A percentile compares a stretch with the other conserved stretches of the same genome.
phyloP scores from a whole-genome alignment of 2,888 invertebrate genomes.

The Tineola bisselliella region DNA sequence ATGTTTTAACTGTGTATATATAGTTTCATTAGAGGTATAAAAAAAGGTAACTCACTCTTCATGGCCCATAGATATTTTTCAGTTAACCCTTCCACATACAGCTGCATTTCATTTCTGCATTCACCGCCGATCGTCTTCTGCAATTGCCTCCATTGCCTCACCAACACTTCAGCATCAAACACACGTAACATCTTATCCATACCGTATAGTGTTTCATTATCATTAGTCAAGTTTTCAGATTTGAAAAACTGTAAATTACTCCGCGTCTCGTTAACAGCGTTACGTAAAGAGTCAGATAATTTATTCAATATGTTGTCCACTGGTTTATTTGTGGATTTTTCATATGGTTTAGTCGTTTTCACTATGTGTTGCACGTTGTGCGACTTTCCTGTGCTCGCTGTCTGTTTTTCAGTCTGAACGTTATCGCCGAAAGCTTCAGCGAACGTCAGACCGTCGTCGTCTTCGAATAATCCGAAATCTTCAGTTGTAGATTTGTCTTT shows the following conservation, averaged over 20 bases:
- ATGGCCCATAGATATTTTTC: constrained; percentile 74
- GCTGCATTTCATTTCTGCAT: constrained; percentile 68
- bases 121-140: constrained; percentile 51
- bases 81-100: constrained; percentile 68
- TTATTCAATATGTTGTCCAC: constrained; percentile 35
- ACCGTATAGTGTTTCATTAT: constrained; percentile 23
- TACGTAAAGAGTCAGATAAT: constrained; percentile 41
- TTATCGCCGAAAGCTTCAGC: constrained; percentile 38
- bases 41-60: constrained; percentile 69
- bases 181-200: constrained; percentile 66
- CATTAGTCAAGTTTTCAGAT: background rate
- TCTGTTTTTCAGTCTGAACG: constrained; percentile 29
- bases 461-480: constrained; percentile 47
- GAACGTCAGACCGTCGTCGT: constrained; percentile 53
- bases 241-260: constrained; percentile 20
- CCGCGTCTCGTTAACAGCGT: constrained; percentile 48
- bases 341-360: constrained; percentile 38
- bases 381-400: constrained; percentile 46
- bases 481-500: constrained; percentile 30
- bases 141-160: constrained; percentile 64
- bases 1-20: no score
- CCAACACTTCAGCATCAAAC: constrained; percentile 65
- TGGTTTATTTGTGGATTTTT: constrained; percentile 37
- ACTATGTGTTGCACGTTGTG: constrained; percentile 60
- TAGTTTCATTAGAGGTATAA: no score